Percentiles rank a stretch among this genome's conserved stretches.
Evolutionary conservation across 2,888 invertebrate genomes (phyloP).

Genomic region (Xestoiulus laeticollis): DNA sequence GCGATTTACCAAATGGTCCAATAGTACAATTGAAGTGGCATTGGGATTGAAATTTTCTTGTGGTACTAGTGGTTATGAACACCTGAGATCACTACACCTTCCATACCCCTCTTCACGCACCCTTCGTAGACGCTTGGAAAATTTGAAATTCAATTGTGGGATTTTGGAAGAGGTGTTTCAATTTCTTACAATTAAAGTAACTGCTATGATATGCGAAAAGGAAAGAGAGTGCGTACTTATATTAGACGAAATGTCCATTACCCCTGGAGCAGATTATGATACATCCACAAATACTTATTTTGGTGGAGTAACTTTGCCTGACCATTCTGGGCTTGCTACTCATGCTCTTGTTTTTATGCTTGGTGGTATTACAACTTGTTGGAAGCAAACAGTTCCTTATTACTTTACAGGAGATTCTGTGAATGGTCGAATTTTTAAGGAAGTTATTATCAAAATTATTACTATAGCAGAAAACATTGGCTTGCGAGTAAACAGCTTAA

Average conservation of each 20-base stretch:
- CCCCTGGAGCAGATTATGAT: slow-evolving; percentile 13
- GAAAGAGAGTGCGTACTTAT: slow-evolving; percentile 45
- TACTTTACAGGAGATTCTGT: slow-evolving; percentile 50
- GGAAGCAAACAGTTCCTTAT: slow-evolving; percentile 51
- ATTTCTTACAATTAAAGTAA: neutral
- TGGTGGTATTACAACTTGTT: slow-evolving; percentile 38
- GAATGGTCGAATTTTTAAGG: neutral
- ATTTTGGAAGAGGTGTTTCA: slow-evolving; percentile 43
- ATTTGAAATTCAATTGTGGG: slow-evolving; percentile 11
- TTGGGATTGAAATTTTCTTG: slow-evolving; percentile 20
- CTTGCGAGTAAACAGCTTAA: neutral
- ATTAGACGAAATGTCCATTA: slow-evolving; percentile 42
- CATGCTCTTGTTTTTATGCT: slow-evolving; percentile 48
- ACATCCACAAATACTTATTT: neutral
- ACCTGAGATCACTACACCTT: neutral
- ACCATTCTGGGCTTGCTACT: slow-evolving; percentile 37
- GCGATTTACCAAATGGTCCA: neutral
- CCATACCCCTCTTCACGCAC: neutral
- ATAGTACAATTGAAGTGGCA: neutral
- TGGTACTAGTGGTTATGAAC: slow-evolving; percentile 42
- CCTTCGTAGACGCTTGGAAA: neutral
- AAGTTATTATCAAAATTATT: neutral
- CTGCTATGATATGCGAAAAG: neutral
- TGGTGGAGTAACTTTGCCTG: slow-evolving; percentile 28
- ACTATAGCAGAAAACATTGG: neutral